Evolutionary conservation across 1,140 invertebrate species (phyloP).

Genomic region (Drosophila novamexicana): DNA sequence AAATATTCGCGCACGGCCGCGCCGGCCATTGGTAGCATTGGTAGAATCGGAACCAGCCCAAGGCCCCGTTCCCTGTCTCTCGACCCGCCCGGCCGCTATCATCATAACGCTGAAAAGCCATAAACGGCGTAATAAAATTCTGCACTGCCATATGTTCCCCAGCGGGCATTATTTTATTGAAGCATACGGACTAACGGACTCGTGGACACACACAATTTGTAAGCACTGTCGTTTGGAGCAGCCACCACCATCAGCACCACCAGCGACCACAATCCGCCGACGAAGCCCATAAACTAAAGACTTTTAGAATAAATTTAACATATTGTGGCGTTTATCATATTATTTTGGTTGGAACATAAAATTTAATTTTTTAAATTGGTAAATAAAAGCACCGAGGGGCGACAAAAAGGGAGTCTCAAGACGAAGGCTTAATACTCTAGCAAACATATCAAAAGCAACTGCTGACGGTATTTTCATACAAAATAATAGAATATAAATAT

Average conservation of each 20-base stretch:
- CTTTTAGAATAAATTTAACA: constrained; percentile 77
- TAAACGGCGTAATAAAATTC: constrained; percentile 82
- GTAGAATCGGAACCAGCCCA: constrained; percentile 3
- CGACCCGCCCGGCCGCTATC: constrained; percentile 33
- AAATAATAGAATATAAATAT: too few species aligned
- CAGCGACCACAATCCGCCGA: constrained; percentile 1
- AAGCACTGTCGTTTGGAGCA: constrained; percentile 33
- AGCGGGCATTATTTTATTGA: constrained; percentile 82
- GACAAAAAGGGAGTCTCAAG: not conserved
- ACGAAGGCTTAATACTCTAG: constrained; percentile 11
- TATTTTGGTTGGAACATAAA: constrained; percentile 51
- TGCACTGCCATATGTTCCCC: constrained; percentile 82
- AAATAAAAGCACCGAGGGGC: constrained; percentile 46
- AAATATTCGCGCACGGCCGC: constrained; percentile 74
- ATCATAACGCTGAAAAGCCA: constrained; percentile 77
- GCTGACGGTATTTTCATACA: too few species aligned
- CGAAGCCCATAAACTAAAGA: constrained; percentile 73
- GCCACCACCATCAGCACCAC: not conserved
- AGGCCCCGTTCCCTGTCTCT: constrained; percentile 22
- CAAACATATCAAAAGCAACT: not conserved
- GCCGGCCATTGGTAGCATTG: constrained; percentile 19
- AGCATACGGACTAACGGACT: constrained; percentile 31
- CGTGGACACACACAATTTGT: constrained; percentile 72
- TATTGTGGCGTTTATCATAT: constrained; percentile 80
- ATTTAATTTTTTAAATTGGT: constrained; percentile 73